phyloP scores from a whole-genome alignment of 2,888 invertebrate genomes.

The Apocheima hispidaria region DNA sequence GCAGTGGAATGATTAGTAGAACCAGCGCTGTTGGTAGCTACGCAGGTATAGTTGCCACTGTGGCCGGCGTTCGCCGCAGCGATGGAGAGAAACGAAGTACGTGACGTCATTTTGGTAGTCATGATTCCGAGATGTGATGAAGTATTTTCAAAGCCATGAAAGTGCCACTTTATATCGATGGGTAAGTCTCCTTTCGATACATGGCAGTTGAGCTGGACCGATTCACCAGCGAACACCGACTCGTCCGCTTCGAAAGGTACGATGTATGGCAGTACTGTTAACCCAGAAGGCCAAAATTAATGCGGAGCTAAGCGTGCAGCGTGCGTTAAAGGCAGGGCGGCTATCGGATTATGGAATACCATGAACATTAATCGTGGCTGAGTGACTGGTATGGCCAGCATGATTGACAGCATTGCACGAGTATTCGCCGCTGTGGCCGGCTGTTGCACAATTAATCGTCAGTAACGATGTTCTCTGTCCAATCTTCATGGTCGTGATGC shows the following conservation, averaged over 20 bases:
- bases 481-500: slow-evolving; percentile 86
- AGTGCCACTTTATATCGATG: slow-evolving; percentile 90
- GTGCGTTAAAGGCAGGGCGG: slow-evolving; percentile 72
- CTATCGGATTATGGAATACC: slow-evolving; percentile 82
- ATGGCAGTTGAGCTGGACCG: slow-evolving; percentile 89
- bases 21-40: slow-evolving; percentile 90
- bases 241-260: slow-evolving; percentile 89
- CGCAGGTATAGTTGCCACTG: slow-evolving; percentile 92
- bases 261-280: slow-evolving; percentile 89
- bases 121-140: slow-evolving; percentile 87
- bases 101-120: slow-evolving; percentile 88
- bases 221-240: slow-evolving; percentile 89
- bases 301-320: slow-evolving; percentile 81
- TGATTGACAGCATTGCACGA: slow-evolving; percentile 89
- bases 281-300: slow-evolving; percentile 78
- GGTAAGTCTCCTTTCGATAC: slow-evolving; percentile 92
- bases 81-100: slow-evolving; percentile 90
- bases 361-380: slow-evolving; percentile 88
- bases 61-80: slow-evolving; percentile 89
- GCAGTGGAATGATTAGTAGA: slow-evolving; percentile 88
- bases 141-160: slow-evolving; percentile 87
- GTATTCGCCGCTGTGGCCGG: slow-evolving; percentile 90
- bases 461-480: slow-evolving; percentile 88
- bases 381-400: slow-evolving; percentile 88
- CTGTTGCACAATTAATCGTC: slow-evolving; percentile 87